phyloP scores from a whole-genome alignment of 2,888 invertebrate genomes.

The Sesia bembeciformis region DNA sequence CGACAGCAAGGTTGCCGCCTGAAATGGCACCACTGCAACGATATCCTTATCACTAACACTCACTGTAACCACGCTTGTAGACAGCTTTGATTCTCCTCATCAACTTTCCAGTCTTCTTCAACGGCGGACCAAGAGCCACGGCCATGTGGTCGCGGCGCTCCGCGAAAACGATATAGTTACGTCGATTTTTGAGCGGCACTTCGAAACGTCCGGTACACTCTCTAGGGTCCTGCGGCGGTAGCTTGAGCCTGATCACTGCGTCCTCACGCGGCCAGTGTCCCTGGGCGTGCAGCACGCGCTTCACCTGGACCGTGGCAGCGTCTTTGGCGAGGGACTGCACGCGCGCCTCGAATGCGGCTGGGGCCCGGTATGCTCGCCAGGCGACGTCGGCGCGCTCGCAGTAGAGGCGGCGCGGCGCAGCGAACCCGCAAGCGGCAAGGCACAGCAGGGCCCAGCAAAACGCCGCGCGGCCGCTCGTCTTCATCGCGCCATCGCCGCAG shows the following conservation, averaged over 20 bases:
- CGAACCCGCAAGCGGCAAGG: slow-evolving; percentile 41
- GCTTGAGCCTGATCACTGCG: slow-evolving; percentile 47
- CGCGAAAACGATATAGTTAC: slow-evolving; percentile 68
- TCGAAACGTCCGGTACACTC: slow-evolving; percentile 63
- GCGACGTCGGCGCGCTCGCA: slow-evolving; percentile 71
- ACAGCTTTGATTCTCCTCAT: slow-evolving; percentile 61
- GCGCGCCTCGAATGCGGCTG: slow-evolving; percentile 67
- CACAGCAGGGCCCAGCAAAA: slow-evolving; percentile 62
- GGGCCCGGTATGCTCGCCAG: slow-evolving; percentile 68
- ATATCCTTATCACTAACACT: slow-evolving; percentile 42
- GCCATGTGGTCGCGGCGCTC: slow-evolving; percentile 60
- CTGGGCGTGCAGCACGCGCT: slow-evolving; percentile 53
- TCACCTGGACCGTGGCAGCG: slow-evolving; percentile 62
- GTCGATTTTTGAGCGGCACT: slow-evolving; percentile 57
- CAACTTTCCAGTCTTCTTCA: slow-evolving; percentile 55
- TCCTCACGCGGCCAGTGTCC: slow-evolving; percentile 60
- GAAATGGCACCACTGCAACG: not conserved
- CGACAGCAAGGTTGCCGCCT: slow-evolving; percentile 1
- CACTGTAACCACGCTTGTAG: slow-evolving; percentile 69
- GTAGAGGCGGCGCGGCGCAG: slow-evolving; percentile 58
- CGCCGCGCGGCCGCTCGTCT: slow-evolving; percentile 64
- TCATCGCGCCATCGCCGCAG: slow-evolving; percentile 70
- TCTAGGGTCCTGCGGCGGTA: slow-evolving; percentile 35
- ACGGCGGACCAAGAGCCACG: slow-evolving; percentile 63
- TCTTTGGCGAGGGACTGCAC: slow-evolving; percentile 55